Percentiles rank a stretch among this genome's conserved stretches.
These are phyloP conservation scores for Craseonycteris thonglongyai DNA, from an alignment of 2,113 vertebrate genomes.

Conservation along the genomic window DNA sequence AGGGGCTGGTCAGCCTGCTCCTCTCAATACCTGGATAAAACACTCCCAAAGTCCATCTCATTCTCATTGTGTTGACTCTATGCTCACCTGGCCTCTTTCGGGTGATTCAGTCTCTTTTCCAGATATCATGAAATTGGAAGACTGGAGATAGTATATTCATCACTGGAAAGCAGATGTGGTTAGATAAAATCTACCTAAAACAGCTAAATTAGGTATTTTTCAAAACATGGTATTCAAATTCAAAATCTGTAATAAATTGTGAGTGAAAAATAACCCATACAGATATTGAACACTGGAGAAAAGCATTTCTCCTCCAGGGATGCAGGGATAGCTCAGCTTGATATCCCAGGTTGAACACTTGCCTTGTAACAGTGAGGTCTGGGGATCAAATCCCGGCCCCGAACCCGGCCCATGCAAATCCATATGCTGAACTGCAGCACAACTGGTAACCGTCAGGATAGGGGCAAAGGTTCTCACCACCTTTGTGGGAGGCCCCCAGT, in stretches of 20 bases:
- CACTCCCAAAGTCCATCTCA: not conserved
- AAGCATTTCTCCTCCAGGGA: too few relatives aligned
- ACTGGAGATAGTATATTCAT: not conserved
- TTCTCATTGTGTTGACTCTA: not conserved
- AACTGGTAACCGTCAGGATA: too few relatives aligned
- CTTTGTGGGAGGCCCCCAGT: too few relatives aligned
- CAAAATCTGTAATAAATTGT: not conserved
- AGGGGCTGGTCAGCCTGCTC: not conserved
- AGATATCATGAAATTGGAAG: not conserved
- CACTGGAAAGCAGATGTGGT: not conserved
- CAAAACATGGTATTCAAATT: not conserved
- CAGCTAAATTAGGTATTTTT: not conserved
- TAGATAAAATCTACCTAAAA: not conserved
- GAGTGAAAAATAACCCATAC: not conserved
- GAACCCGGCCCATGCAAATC: too few relatives aligned
- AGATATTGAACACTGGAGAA: not conserved
- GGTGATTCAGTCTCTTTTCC: not conserved
- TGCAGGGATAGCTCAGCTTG: too few relatives aligned
- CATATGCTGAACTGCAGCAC: too few relatives aligned
- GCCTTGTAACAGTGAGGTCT: too few relatives aligned
- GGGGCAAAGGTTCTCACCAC: too few relatives aligned
- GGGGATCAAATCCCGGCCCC: too few relatives aligned
- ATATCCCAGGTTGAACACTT: too few relatives aligned
- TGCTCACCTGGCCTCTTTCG: not conserved
- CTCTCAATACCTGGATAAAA: not conserved